These are phyloP conservation scores for Alviniconcha marisindica DNA, from an alignment of 1,140 invertebrate genomes.

Conservation along the genomic window DNA sequence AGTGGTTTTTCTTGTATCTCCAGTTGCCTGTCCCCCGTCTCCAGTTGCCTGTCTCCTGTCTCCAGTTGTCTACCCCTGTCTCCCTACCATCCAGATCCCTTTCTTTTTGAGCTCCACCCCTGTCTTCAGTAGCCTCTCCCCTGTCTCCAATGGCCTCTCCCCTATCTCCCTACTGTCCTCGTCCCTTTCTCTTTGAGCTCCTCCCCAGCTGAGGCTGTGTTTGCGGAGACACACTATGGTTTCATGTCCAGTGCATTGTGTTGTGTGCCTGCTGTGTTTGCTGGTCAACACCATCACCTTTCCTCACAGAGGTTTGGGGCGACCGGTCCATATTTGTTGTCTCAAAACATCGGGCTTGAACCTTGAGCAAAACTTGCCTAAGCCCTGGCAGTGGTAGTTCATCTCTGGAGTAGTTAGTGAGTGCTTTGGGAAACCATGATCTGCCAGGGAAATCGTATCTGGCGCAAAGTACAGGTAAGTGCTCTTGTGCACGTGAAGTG, in stretches of 20 bases:
- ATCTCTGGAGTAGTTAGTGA: too few relatives aligned
- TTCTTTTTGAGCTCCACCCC: too few relatives aligned
- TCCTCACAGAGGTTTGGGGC: not conserved
- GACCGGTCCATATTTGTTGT: not conserved
- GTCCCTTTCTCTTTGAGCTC: not conserved
- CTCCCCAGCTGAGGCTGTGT: not conserved
- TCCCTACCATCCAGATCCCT: too few relatives aligned
- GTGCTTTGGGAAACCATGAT: not conserved
- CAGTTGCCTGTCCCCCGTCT: too few relatives aligned
- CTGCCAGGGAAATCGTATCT: not conserved
- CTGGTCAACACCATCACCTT: not conserved
- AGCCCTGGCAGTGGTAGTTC: not conserved
- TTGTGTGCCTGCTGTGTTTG: slow-evolving; percentile 1
- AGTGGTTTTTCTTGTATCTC: too few relatives aligned
- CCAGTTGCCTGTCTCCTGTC: too few relatives aligned
- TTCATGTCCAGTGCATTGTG: not conserved
- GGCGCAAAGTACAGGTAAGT: not conserved
- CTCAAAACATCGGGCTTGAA: not conserved
- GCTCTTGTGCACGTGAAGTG: not conserved
- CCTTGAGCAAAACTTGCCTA: not conserved
- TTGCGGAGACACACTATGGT: too few relatives aligned
- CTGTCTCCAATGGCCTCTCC: too few relatives aligned
- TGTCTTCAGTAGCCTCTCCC: too few relatives aligned
- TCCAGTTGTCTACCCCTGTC: too few relatives aligned
- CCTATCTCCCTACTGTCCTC: slow-evolving; percentile 4